phyloP scores from a whole-genome alignment of 2,888 invertebrate species.

The Callinectes sapidus region DNA sequence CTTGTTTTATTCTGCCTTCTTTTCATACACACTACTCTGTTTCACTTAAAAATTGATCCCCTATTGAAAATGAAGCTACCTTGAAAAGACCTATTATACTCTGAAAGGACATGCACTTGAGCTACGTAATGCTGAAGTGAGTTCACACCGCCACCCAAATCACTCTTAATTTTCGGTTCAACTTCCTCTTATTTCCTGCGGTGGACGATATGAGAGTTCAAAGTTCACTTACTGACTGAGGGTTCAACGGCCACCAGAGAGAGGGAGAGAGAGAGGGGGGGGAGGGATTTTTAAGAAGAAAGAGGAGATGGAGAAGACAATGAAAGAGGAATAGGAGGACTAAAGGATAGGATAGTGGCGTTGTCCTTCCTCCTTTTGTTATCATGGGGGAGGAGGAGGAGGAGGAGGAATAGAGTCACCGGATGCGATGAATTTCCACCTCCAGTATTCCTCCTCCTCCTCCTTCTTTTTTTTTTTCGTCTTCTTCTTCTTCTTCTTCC shows the following conservation, averaged over 20 bases:
- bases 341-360: background rate
- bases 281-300: background rate
- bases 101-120: too few relatives aligned
- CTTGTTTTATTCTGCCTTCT: background rate
- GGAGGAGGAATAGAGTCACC: background rate
- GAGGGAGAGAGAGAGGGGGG: conserved; percentile 20
- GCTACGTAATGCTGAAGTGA: too few relatives aligned
- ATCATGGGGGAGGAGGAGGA: background rate
- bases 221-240: too few relatives aligned
- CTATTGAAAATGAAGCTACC: too few relatives aligned
- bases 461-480: too few relatives aligned
- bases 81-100: too few relatives aligned
- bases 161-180: background rate
- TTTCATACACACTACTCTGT: background rate
- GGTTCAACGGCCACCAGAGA: background rate
- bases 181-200: background rate
- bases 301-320: background rate
- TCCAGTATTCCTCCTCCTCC: background rate
- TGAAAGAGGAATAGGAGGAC: too few relatives aligned
- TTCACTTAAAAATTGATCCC: too few relatives aligned
- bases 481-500: too few relatives aligned
- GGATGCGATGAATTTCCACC: background rate
- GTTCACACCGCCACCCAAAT: too few relatives aligned
- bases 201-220: background rate
- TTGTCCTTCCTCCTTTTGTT: background rate